Base-by-base conservation (phyloP, 2,797 vertebrate species). In the Carduelis carduelis region DNA sequence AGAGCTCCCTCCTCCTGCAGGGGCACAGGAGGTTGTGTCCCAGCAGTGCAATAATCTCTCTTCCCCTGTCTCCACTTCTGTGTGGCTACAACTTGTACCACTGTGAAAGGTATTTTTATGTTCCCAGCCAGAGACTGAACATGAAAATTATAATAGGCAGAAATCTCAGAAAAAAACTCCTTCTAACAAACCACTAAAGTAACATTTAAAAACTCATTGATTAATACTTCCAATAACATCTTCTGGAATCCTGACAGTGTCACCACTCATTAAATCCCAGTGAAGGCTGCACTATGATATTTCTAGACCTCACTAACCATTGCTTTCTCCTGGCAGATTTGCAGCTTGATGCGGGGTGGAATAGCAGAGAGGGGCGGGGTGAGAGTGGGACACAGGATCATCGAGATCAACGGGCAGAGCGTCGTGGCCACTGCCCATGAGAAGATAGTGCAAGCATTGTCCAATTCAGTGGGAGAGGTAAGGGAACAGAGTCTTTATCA, bases 391-490 rank as follows among this genome's bases (percentile, higher is more conserved):
- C 99, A 99, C 95, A 98, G 99, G 35, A 99, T 99, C 86, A 99
- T 99, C 27, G 99, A 99, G 98, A 99, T 99, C 98, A 99, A 99
- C 1, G 98, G 99, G 49, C 99, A 99, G 97, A 99, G 99, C 1
- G 99, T 99, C 30, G 99, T 99, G 93, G 99, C 99, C 43, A 99
- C 99, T 1, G 99, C 99, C 49, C 99, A 99, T 1, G 99, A 99
- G 98, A 99, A 99, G 98, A 99, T 99, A 14, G 99, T 99, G 55
- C 99, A 99, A 94, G 99, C 99, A 11, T 93, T 99, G 93, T 99
- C 99, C 7, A 99, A 99, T 96, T 99, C 99, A 4, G 99, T 99
- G n/a, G 99, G 99, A 90, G 99, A 99, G 99, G 99, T 99, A 90
- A 98, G 98, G 26, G 60, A 46, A 44, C 37, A 22, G 21, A 35